These are phyloP conservation scores for Terrapene triunguis DNA, from an alignment of 2,113 vertebrate genomes.

Conservation along the genomic window DNA sequence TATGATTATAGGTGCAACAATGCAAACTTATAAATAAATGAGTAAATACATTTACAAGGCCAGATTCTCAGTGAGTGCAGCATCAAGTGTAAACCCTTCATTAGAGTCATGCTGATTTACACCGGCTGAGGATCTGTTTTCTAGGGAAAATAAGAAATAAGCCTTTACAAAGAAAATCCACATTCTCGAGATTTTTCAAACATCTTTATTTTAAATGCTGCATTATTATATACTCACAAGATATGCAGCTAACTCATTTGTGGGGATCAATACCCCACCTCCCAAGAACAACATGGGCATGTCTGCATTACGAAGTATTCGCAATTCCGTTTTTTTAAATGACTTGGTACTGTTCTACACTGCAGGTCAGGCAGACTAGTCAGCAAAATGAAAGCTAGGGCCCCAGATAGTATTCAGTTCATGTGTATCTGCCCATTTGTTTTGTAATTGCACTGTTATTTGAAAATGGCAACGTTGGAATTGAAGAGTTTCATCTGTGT, in stretches of 20 bases:
- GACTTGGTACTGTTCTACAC: constrained; percentile 28
- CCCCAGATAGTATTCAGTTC: neutral
- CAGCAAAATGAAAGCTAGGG: constrained; percentile 55
- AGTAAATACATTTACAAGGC: neutral
- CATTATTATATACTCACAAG: neutral
- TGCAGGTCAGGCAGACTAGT: constrained; percentile 36
- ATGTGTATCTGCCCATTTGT: constrained; percentile 44
- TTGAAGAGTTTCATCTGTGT: neutral
- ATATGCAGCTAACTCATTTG: neutral
- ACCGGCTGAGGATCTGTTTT: neutral
- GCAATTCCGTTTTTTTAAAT: constrained; percentile 2
- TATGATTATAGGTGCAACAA: neutral
- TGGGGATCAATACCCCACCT: neutral
- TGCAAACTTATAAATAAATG: neutral
- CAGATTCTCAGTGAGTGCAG: neutral
- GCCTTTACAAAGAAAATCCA: neutral
- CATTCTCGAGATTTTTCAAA: neutral
- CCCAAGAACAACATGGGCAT: neutral
- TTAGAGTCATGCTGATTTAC: neutral
- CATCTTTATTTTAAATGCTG: neutral
- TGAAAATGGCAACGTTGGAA: constrained; percentile 30
- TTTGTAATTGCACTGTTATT: constrained; percentile 50
- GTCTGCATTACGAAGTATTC: constrained; percentile 10
- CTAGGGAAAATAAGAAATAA: neutral
- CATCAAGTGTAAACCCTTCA: neutral